Conservation (phyloP, 2,113 vertebrate genomes). For the Mustelus asterias region DNA sequence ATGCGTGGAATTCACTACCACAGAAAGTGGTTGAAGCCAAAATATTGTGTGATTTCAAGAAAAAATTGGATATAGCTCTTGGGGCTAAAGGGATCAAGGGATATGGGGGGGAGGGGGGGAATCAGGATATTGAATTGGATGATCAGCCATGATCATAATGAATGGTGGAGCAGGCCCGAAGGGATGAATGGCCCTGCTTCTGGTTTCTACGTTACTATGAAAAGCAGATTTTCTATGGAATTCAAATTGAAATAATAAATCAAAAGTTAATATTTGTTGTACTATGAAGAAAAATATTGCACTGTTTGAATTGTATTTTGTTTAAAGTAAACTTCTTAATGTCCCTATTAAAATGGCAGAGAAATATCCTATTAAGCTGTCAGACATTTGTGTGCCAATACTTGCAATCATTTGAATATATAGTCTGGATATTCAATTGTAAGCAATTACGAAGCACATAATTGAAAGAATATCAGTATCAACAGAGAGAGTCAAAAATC, state of each 20-base stretch:
- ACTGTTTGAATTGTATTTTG: neutral
- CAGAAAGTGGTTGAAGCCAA: too few species aligned
- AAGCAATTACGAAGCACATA: neutral
- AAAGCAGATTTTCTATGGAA: neutral
- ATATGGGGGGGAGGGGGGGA: too few species aligned
- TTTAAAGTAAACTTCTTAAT: neutral
- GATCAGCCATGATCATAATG: too few species aligned
- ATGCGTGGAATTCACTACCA: too few species aligned
- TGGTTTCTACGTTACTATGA: too few species aligned
- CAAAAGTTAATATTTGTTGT: neutral
- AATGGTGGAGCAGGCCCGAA: too few species aligned
- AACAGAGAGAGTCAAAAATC: neutral
- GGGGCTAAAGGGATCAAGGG: too few species aligned
- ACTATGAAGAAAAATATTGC: neutral
- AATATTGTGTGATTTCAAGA: too few species aligned
- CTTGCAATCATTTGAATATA: neutral
- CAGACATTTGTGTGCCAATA: neutral
- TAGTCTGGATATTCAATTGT: neutral
- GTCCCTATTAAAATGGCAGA: neutral
- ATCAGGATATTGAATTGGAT: too few species aligned
- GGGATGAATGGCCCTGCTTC: too few species aligned
- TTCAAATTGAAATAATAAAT: neutral
- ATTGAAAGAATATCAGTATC: neutral
- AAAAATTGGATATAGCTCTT: too few species aligned
- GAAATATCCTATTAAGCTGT: neutral